Conservation (phyloP, 2,113 vertebrate species). For the Siniperca chuatsi region DNA sequence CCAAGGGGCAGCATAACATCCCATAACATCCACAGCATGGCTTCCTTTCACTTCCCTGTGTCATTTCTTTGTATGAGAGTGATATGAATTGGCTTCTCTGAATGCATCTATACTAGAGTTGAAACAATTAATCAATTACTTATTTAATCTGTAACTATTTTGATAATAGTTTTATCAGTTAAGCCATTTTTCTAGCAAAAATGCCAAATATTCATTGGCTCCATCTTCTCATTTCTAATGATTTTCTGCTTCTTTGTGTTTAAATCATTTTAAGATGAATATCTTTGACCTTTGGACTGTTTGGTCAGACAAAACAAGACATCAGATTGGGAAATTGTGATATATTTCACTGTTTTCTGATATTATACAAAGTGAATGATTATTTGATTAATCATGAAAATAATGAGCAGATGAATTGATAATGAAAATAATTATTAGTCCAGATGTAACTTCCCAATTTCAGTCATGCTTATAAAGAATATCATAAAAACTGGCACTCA, state of each 20-base stretch:
- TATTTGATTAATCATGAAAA: neutral
- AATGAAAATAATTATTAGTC: neutral
- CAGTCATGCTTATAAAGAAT: neutral
- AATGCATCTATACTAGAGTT: neutral
- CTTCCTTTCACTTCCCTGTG: neutral
- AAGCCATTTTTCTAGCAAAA: neutral
- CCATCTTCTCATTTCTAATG: too few relatives aligned
- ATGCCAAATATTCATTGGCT: neutral
- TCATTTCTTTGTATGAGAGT: neutral
- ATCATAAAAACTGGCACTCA: neutral
- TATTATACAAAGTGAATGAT: neutral
- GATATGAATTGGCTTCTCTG: neutral
- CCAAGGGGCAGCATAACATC: slow-evolving; percentile 53
- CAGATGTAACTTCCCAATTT: neutral
- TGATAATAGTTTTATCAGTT: neutral
- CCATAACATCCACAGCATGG: neutral
- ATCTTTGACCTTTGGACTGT: neutral
- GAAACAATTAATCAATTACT: neutral
- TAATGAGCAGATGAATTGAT: neutral
- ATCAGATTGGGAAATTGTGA: neutral
- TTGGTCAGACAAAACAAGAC: neutral
- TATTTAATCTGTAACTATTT: neutral
- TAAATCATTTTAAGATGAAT: neutral
- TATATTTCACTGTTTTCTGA: neutral
- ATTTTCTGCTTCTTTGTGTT: neutral